These are phyloP conservation scores for Agonopterix arenella DNA, from an alignment of 2,888 invertebrate species.

Conservation along the genomic window DNA sequence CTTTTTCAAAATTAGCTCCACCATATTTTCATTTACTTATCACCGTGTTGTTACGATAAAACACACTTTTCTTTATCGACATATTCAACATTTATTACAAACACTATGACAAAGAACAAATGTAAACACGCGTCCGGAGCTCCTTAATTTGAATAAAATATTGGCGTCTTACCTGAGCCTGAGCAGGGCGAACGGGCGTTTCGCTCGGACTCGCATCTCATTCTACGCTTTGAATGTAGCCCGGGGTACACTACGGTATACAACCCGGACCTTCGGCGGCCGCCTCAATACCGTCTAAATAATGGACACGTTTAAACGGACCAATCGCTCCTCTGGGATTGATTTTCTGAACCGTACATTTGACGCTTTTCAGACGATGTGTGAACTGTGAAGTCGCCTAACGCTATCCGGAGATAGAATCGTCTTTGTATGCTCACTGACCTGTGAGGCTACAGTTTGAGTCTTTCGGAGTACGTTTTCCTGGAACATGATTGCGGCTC, in stretches of 20 bases:
- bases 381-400: slow-evolving; percentile 29
- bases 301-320: slow-evolving; percentile 61
- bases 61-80: slow-evolving; percentile 3
- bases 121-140: slow-evolving; percentile 27
- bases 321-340: slow-evolving; percentile 53
- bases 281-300: slow-evolving; percentile 49
- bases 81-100: slow-evolving; percentile 28
- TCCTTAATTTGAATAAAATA: slow-evolving; percentile 56
- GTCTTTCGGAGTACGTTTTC: slow-evolving; percentile 9
- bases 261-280: slow-evolving; percentile 25
- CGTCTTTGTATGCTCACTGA: slow-evolving; percentile 25
- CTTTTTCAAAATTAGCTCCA: too few species aligned
- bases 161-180: slow-evolving; percentile 42
- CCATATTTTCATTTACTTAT: too few species aligned
- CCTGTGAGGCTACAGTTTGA: slow-evolving; percentile 20
- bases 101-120: slow-evolving; percentile 29
- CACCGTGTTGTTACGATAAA: not conserved
- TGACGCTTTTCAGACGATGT: slow-evolving; percentile 45
- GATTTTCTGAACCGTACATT: slow-evolving; percentile 56
- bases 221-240: slow-evolving; percentile 52
- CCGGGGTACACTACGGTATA: slow-evolving; percentile 11
- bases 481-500: too few species aligned
- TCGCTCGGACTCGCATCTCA: slow-evolving; percentile 42
- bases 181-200: slow-evolving; percentile 14
- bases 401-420: slow-evolving; percentile 21